These are phyloP conservation scores for Phataginus tetradactyla DNA, from an alignment of 2,797 vertebrate genomes.

Conservation along the genomic window DNA sequence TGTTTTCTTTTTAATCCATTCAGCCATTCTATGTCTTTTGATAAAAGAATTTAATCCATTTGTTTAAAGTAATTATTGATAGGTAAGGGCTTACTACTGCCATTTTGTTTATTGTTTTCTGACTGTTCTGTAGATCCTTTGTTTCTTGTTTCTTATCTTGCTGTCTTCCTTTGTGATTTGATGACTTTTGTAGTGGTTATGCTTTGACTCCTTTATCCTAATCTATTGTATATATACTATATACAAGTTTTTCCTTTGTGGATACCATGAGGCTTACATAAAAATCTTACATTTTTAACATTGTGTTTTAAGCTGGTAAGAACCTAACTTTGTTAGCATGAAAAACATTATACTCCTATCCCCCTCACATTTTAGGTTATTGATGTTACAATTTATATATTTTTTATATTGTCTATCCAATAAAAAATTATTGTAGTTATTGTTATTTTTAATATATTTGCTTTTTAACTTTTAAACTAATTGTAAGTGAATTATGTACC, in stretches of 20 bases:
- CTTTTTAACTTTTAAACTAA: not conserved
- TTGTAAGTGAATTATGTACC: not conserved
- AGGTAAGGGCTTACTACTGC: not conserved
- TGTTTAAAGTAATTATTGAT: not conserved
- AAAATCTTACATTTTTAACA: not conserved
- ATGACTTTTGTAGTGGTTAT: not conserved
- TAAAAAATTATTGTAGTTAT: not conserved
- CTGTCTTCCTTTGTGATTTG: not conserved
- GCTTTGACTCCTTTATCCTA: not conserved
- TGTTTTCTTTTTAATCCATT: not conserved
- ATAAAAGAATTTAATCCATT: not conserved
- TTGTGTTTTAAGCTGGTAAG: not conserved
- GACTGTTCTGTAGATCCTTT: not conserved
- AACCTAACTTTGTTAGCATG: not conserved
- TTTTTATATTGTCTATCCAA: not conserved
- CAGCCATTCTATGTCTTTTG: not conserved
- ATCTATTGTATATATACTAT: not conserved
- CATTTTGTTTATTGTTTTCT: not conserved
- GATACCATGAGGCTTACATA: not conserved
- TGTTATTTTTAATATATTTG: not conserved
- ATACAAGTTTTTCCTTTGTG: not conserved
- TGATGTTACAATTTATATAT: not conserved
- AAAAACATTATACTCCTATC: not conserved
- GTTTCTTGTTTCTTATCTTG: not conserved
- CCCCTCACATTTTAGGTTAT: not conserved